Percentiles rank a stretch among this genome's conserved stretches.
Conservation (phyloP, 2,113 vertebrate species). For the Pao palembangensis region DNA sequence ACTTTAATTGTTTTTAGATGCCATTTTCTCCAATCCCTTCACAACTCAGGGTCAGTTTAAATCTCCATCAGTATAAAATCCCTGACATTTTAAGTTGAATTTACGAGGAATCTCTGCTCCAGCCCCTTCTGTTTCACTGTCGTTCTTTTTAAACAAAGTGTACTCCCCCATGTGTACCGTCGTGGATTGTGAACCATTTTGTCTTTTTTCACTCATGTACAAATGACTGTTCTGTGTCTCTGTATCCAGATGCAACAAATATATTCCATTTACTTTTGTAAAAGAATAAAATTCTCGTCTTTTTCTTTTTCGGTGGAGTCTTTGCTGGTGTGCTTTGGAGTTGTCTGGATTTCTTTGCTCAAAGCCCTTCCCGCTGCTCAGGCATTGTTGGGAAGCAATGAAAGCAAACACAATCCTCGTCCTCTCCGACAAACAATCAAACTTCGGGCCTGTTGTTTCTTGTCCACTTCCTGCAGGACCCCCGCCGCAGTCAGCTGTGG, state of each 20-base stretch:
- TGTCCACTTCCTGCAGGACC: constrained; percentile 44
- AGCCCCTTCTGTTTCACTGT: constrained; percentile 27
- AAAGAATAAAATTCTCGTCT: constrained; percentile 41
- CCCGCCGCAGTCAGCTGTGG: constrained; percentile 16
- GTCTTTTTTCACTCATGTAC: constrained; percentile 55
- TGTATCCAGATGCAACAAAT: constrained; percentile 48
- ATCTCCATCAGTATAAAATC: constrained; percentile 34
- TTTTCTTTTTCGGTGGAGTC: constrained; percentile 11
- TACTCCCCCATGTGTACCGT: constrained; percentile 35
- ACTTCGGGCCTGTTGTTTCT: constrained; percentile 27
- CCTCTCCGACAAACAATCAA: constrained; percentile 37
- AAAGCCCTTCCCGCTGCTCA: constrained; percentile 37
- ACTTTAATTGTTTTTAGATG: constrained; percentile 50
- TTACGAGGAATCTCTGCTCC: constrained; percentile 22
- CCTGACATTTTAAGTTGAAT: constrained; percentile 15
- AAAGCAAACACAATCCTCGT: constrained; percentile 43
- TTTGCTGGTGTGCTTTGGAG: background rate
- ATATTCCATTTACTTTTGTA: constrained; percentile 60
- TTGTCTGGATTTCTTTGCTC: constrained; percentile 38
- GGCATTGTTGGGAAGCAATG: constrained; percentile 41
- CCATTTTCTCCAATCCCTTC: constrained; percentile 44
- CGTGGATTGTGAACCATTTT: constrained; percentile 40
- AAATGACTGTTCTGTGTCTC: constrained; percentile 50
- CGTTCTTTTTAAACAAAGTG: constrained; percentile 18
- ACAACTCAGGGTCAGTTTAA: constrained; percentile 62